phyloP scores from a whole-genome alignment of 1,140 invertebrate genomes.

The Drosophila lini region DNA sequence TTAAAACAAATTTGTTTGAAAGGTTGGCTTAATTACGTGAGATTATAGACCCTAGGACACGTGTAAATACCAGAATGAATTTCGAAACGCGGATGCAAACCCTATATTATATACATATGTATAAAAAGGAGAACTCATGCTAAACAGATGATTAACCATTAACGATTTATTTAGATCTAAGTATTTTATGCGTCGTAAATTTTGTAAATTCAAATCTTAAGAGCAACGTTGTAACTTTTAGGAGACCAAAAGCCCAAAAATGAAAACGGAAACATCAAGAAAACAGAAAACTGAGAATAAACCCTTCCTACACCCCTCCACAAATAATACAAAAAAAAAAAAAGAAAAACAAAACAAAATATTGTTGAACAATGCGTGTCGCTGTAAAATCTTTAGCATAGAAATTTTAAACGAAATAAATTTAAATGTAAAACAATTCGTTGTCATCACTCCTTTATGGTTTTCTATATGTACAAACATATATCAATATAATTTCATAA shows the following conservation, averaged over 20 bases:
- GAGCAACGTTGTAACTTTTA: slow-evolving; percentile 65
- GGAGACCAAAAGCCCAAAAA: slow-evolving; percentile 42
- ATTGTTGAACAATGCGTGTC: slow-evolving; percentile 81
- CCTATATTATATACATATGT: slow-evolving; percentile 42
- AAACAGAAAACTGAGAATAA: slow-evolving; percentile 14
- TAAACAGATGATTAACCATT: slow-evolving; percentile 44
- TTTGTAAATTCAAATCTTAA: slow-evolving; percentile 67
- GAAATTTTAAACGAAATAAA: slow-evolving; percentile 79
- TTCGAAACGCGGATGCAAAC: slow-evolving; percentile 32
- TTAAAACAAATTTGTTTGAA: slow-evolving; percentile 15
- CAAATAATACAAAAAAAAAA: slow-evolving; percentile 40
- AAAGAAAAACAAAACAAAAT: slow-evolving; percentile 30
- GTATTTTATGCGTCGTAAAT: slow-evolving; percentile 75
- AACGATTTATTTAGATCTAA: slow-evolving; percentile 59
- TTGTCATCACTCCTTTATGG: background rate
- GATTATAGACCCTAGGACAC: slow-evolving; percentile 57
- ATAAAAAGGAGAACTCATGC: slow-evolving; percentile 35
- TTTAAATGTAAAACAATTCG: slow-evolving; percentile 64
- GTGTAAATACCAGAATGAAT: slow-evolving; percentile 59
- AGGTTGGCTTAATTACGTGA: slow-evolving; percentile 50
- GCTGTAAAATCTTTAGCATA: slow-evolving; percentile 81
- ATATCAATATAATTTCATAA: slow-evolving; percentile 47
- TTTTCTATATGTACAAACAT: slow-evolving; percentile 44
- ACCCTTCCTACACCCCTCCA: slow-evolving; percentile 15
- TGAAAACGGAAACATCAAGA: slow-evolving; percentile 12